These are phyloP conservation scores for Pseudopodoces humilis DNA, from an alignment of 2,113 vertebrate genomes.

Conservation along the genomic window DNA sequence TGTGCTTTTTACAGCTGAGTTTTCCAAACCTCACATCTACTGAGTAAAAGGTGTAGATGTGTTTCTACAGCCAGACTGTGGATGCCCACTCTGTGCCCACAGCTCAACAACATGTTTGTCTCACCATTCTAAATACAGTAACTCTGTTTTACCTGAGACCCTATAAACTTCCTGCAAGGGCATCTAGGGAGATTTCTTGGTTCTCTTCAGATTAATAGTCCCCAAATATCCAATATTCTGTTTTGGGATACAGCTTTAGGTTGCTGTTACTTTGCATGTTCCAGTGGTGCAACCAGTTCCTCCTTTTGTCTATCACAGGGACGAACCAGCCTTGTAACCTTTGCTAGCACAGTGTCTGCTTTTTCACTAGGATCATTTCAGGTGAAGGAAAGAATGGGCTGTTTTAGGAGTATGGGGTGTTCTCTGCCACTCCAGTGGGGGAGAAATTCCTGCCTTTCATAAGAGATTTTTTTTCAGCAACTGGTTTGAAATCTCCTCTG, in stretches of 20 bases:
- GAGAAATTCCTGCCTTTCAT: not conserved
- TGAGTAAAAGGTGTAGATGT: not conserved
- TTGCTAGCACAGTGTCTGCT: not conserved
- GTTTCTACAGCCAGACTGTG: not conserved
- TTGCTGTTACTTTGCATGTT: not conserved
- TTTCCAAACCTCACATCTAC: not conserved
- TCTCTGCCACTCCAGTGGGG: accelerated
- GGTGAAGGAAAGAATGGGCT: not conserved
- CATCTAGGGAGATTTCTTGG: not conserved
- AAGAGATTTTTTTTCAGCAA: not conserved
- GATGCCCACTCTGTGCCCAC: not conserved
- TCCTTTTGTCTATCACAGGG: not conserved
- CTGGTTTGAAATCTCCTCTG: not conserved
- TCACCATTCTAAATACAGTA: not conserved
- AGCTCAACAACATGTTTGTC: not conserved
- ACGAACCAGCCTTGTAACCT: not conserved
- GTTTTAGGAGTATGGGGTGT: not conserved
- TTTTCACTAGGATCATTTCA: not conserved
- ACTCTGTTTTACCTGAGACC: not conserved
- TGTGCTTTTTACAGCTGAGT: not conserved
- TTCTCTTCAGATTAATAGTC: not conserved
- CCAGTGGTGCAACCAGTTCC: not conserved
- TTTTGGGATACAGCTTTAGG: not conserved
- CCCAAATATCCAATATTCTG: not conserved
- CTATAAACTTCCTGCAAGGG: not conserved